Percentiles rank a stretch among this genome's conserved stretches.
Conservation (phyloP, 1,140 invertebrate species). For the Drosophila pallidifrons region DNA sequence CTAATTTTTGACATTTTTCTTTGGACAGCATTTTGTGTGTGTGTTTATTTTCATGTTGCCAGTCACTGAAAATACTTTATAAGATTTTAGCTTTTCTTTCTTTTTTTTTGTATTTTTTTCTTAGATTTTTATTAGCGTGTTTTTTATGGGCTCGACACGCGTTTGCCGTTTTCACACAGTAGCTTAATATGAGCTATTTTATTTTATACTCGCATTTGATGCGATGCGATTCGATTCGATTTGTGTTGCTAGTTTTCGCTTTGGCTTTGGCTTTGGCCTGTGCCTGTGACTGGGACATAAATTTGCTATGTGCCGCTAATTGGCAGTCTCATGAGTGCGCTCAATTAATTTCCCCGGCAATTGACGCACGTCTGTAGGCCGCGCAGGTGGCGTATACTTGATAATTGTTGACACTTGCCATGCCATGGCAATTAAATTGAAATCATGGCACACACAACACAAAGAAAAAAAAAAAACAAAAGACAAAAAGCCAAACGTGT, state of each 20-base stretch:
- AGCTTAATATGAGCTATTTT: conserved; percentile 34
- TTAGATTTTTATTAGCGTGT: conserved; percentile 41
- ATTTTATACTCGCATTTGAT: conserved; percentile 28
- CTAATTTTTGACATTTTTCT: conserved; percentile 75
- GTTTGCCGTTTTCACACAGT: conserved; percentile 31
- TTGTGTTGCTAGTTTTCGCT: conserved; percentile 24
- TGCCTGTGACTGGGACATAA: conserved; percentile 47
- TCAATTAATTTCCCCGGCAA: conserved; percentile 76
- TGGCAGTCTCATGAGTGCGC: conserved; percentile 77
- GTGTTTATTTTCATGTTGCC: conserved; percentile 40
- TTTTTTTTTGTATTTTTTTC: conserved; percentile 45
- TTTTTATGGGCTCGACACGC: conserved; percentile 60
- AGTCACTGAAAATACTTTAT: conserved; percentile 48
- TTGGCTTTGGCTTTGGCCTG: neutral
- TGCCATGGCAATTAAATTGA: conserved; percentile 44
- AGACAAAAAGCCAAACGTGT: conserved; percentile 1
- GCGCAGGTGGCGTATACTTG: conserved; percentile 79
- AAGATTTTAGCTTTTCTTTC: conserved; percentile 29
- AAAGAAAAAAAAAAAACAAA: conserved; percentile 11
- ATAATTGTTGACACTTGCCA: conserved; percentile 80
- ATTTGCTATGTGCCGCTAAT: conserved; percentile 70
- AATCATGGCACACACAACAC: conserved; percentile 42
- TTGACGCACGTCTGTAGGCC: conserved; percentile 65
- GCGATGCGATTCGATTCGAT: neutral
- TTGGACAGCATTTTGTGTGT: conserved; percentile 34